Percentiles rank a stretch among this genome's conserved stretches.
phyloP scores from a whole-genome alignment of 2,888 invertebrate genomes.

The Epirrita christyi region DNA sequence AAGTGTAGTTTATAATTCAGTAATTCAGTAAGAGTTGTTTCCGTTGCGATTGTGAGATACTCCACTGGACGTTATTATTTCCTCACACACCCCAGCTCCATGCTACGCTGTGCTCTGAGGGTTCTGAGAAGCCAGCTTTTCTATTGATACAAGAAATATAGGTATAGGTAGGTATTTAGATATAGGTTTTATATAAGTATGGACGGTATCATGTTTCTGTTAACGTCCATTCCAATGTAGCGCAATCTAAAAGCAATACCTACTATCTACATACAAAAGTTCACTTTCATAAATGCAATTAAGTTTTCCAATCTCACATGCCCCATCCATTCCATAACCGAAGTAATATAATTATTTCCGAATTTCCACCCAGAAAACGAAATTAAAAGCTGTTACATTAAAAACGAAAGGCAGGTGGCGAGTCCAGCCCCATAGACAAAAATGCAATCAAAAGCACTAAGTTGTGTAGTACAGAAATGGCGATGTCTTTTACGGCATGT shows the following conservation, averaged over 20 bases:
- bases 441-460: not conserved
- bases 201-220: too few relatives aligned
- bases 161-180: too few relatives aligned
- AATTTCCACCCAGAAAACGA: constrained; percentile 40
- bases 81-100: constrained; percentile 50
- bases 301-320: constrained; percentile 28
- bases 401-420: constrained; percentile 42
- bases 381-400: constrained; percentile 41
- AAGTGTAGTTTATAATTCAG: constrained; percentile 54
- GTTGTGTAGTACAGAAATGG: too few relatives aligned
- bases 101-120: not conserved
- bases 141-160: too few relatives aligned
- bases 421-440: constrained; percentile 18
- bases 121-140: too few relatives aligned
- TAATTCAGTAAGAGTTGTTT: constrained; percentile 65
- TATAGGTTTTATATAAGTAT: too few relatives aligned
- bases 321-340: constrained; percentile 35
- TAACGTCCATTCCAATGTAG: too few relatives aligned
- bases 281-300: constrained; percentile 10
- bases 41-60: constrained; percentile 55
- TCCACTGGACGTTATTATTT: constrained; percentile 71
- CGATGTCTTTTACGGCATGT: not conserved
- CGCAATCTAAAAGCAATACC: constrained; percentile 14
- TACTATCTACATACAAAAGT: constrained; percentile 5
- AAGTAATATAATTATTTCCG: constrained; percentile 37